Conservation (phyloP, 2,888 invertebrate species). For the Eurytoma adleriae region DNA sequence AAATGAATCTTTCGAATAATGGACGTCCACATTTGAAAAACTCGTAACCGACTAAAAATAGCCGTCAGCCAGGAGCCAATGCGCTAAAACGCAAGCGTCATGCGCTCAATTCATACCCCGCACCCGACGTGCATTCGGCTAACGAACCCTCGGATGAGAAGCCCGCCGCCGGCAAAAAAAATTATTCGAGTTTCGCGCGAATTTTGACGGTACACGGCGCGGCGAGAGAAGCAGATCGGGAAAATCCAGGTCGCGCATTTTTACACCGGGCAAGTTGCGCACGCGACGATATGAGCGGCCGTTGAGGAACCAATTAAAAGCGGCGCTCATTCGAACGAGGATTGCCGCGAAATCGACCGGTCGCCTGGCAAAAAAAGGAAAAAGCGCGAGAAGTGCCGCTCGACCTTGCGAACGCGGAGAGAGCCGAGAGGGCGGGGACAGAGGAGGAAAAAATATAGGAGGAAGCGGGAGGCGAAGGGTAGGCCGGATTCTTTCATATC, state of each 20-base stretch:
- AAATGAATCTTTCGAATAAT: too few relatives aligned
- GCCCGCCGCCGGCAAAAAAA: too few relatives aligned
- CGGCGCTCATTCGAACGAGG: conserved; percentile 10
- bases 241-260: conserved; percentile 5
- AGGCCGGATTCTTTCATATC: conserved; percentile 33
- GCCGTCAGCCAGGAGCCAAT: too few relatives aligned
- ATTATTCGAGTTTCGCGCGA: too few relatives aligned
- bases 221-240: neutral
- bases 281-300: neutral
- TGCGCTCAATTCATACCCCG: too few relatives aligned
- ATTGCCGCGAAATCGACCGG: conserved; percentile 30
- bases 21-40: too few relatives aligned
- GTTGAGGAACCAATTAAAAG: conserved; percentile 37
- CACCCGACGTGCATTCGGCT: too few relatives aligned
- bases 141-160: too few relatives aligned
- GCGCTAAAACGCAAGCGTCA: too few relatives aligned
- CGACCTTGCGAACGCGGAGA: neutral
- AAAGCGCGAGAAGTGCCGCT: conserved; percentile 13
- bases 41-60: too few relatives aligned
- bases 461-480: neutral
- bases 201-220: too few relatives aligned
- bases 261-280: neutral
- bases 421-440: too few relatives aligned
- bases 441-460: neutral
- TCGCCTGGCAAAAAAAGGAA: conserved; percentile 4